Base-by-base conservation (phyloP, 2,888 invertebrate species). In the Agrotis puta region DNA sequence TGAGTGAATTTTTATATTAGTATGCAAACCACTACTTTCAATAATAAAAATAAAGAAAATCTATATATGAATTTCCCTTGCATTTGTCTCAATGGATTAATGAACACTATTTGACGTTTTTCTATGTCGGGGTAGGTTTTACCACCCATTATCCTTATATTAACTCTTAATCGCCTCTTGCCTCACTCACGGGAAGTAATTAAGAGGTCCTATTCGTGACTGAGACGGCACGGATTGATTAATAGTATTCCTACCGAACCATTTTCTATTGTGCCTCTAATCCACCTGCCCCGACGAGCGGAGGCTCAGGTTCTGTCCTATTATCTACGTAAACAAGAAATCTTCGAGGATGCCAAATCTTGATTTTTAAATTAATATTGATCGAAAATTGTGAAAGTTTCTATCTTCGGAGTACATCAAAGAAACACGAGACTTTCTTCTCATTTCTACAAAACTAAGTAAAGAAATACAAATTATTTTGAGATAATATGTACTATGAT, bases 1-100 rank as follows among this genome's bases (percentile, higher is more conserved):
- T 98, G 92, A 97, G 97, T 95, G 75, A 73, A 61, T 70, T 61
- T 77, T 58, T 65, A 14, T 64, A 33, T 66, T 33, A 74, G 45
- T n/a, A 51, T 51, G 48, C 24, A 22, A 11, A 48, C 20, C 16
- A 22, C 24, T 50, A 16, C 24, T 16, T 20, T 13, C 27, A 27
- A 33, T 50, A 51, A n/a, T 13, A 61, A n/a, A 18, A 57, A 14
- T 13, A 20, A 51, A 7, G 13, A 22, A 22, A 5, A 13, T 5
- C 43, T 50, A 16, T n/a, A 2, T 27, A 56, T 18, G 2, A 43
- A 63, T 22, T n/a, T 5, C 2, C 9, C 39, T n/a, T 33, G n/a
- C 0, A 4, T 4, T 54, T 39, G 2, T 14, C 11, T n/a, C n/a
- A 33, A 14, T 24, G 13, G 57, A 58, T 39, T 48, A 4, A 22